Conservation (phyloP, 2,797 vertebrate genomes). For the Sebastolobus alascanus region DNA sequence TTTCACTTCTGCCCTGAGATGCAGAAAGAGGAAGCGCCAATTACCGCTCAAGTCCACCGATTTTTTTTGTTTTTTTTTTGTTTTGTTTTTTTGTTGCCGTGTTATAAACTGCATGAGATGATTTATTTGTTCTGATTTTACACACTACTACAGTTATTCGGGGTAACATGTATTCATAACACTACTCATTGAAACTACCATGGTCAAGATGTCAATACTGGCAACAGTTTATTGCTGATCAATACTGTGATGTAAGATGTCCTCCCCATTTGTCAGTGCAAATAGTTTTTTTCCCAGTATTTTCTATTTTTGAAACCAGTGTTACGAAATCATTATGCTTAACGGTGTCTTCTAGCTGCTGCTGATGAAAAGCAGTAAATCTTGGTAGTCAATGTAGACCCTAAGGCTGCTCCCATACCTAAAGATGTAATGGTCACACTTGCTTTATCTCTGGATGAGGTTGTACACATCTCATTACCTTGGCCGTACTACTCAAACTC, state of each 20-base stretch:
- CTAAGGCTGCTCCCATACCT: background rate
- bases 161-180: constrained; percentile 3
- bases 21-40: constrained; percentile 75
- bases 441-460: constrained; percentile 41
- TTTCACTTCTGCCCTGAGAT: constrained; percentile 84
- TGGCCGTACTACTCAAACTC: constrained; percentile 63
- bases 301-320: background rate
- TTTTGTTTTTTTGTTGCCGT: background rate
- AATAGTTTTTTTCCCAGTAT: background rate
- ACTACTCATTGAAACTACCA: constrained; percentile 5
- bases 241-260: constrained; percentile 12
- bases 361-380: background rate
- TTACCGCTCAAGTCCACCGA: constrained; percentile 27
- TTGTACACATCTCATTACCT: constrained; percentile 39
- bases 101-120: constrained; percentile 8
- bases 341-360: background rate
- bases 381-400: background rate
- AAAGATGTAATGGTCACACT: constrained; percentile 27
- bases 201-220: background rate
- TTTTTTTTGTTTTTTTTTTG: background rate
- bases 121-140: constrained; percentile 17
- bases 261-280: background rate
- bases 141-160: background rate
- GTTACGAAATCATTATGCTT: background rate
- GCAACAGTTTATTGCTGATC: background rate